These are phyloP conservation scores for Acleris cristana DNA, from an alignment of 2,888 invertebrate species.

Conservation along the genomic window DNA sequence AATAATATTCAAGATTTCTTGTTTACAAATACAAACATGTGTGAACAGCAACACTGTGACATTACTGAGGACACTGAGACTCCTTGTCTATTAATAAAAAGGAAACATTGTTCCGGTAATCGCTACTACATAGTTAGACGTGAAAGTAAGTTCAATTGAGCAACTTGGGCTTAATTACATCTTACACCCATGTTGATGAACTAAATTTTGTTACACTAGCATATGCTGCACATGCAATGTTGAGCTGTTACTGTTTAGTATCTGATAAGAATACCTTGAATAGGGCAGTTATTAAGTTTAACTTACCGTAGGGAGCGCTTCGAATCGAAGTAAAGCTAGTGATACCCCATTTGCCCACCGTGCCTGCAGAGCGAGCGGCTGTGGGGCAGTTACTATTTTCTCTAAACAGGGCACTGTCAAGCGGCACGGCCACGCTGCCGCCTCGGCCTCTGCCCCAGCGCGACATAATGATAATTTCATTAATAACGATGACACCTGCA, in stretches of 20 bases:
- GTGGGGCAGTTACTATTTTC: slow-evolving; percentile 94
- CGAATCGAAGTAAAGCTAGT: slow-evolving; percentile 96
- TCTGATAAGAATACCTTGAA: not conserved
- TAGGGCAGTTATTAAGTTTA: slow-evolving; percentile 27
- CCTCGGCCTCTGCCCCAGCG: slow-evolving; percentile 86
- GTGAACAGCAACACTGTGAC: no score
- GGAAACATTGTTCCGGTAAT: not conserved
- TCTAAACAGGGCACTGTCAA: slow-evolving; percentile 86
- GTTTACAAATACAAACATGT: not conserved
- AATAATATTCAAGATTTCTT: no score
- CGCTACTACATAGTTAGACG: not conserved
- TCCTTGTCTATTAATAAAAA: not conserved
- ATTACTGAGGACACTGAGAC: not conserved
- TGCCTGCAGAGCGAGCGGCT: slow-evolving; percentile 94
- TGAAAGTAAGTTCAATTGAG: slow-evolving; percentile 24
- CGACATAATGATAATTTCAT: slow-evolving; percentile 84
- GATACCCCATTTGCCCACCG: slow-evolving; percentile 97
- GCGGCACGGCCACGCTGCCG: slow-evolving; percentile 85
- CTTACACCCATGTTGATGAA: slow-evolving; percentile 1
- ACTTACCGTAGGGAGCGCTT: slow-evolving; percentile 89
- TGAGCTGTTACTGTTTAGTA: no score
- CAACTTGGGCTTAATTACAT: slow-evolving; percentile 14
- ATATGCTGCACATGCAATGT: no score
- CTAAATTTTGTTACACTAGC: not conserved
- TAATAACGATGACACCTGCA: slow-evolving; percentile 77